These are phyloP conservation scores for Haemorhous mexicanus DNA, from an alignment of 2,113 vertebrate genomes.

Conservation along the genomic window DNA sequence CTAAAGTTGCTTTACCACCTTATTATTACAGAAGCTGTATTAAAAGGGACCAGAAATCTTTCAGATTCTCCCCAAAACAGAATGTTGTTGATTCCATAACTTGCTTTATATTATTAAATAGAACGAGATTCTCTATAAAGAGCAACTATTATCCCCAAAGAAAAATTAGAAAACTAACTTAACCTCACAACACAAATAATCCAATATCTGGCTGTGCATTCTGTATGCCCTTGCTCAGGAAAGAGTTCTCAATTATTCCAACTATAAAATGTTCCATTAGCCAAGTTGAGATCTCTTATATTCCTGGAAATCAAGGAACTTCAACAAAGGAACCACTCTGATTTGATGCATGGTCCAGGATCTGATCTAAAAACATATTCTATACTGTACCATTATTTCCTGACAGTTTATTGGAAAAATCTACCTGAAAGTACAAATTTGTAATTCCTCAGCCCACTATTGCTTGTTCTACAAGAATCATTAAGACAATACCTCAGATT, in stretches of 20 bases:
- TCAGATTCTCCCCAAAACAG: conserved; percentile 44
- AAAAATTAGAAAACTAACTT: neutral
- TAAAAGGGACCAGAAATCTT: conserved; percentile 48
- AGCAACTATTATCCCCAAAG: neutral
- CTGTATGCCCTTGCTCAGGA: neutral
- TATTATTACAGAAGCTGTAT: conserved; percentile 39
- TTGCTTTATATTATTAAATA: conserved; percentile 54
- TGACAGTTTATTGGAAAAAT: neutral
- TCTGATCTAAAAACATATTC: neutral
- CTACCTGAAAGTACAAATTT: neutral
- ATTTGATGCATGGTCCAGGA: neutral
- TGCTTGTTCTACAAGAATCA: neutral
- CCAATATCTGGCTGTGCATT: neutral
- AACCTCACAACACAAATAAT: neutral
- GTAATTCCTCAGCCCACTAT: neutral
- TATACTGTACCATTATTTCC: neutral
- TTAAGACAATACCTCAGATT: neutral
- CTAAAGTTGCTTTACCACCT: neutral
- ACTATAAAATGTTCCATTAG: neutral
- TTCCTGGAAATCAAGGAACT: neutral
- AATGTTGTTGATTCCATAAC: conserved; percentile 31
- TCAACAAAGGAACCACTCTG: neutral
- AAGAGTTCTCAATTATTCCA: neutral
- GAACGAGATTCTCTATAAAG: conserved; percentile 36
- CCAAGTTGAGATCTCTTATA: neutral